Percentiles rank a stretch among this genome's conserved stretches.
These are phyloP conservation scores for Argynnis bischoffii DNA, from an alignment of 2,888 invertebrate genomes.

Conservation along the genomic window DNA sequence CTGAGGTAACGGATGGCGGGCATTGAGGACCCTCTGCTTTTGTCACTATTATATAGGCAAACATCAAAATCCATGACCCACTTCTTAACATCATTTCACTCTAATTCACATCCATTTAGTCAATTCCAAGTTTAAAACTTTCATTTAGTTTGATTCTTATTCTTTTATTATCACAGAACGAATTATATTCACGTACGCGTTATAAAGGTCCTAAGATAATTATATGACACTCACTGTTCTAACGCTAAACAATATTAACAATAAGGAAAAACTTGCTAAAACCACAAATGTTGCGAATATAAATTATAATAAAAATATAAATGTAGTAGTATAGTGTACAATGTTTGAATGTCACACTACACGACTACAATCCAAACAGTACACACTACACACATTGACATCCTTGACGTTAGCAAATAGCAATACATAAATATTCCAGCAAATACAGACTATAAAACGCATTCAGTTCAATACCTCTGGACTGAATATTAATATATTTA, in stretches of 20 bases:
- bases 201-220: background rate
- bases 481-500: background rate
- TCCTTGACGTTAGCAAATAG: background rate
- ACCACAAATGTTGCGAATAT: constrained; percentile 12
- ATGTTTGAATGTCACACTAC: too few species aligned
- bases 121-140: background rate
- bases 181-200: background rate
- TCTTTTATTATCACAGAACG: background rate
- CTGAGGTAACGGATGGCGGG: constrained; percentile 36
- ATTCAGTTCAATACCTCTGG: background rate
- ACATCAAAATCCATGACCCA: constrained; percentile 15
- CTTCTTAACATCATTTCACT: constrained; percentile 2
- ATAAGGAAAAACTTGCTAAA: constrained; percentile 15
- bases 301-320: constrained; percentile 9
- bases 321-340: background rate
- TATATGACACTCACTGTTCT: background rate
- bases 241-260: background rate
- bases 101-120: constrained; percentile 5
- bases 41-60: background rate
- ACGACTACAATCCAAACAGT: too few species aligned
- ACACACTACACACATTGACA: background rate
- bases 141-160: background rate
- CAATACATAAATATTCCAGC: background rate
- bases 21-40: constrained; percentile 32
- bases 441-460: background rate